Percentiles rank a stretch among this genome's conserved stretches.
phyloP scores from a whole-genome alignment of 1,140 invertebrate genomes.

The Drosophila aff. region DNA sequence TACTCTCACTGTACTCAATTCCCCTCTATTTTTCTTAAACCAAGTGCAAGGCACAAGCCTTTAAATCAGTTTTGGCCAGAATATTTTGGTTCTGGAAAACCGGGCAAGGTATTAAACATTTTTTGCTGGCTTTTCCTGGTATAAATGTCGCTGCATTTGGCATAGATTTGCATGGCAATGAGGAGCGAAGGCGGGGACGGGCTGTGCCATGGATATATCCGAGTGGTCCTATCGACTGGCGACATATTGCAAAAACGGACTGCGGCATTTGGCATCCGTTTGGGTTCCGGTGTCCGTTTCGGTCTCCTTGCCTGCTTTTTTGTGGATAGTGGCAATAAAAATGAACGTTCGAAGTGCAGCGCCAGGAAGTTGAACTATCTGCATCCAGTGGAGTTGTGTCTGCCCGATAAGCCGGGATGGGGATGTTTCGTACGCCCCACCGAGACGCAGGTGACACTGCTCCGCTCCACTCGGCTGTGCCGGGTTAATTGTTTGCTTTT shows the following conservation, averaged over 20 bases:
- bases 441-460: slow-evolving; percentile 60
- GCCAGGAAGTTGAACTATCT: slow-evolving; percentile 65
- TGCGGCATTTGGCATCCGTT: slow-evolving; percentile 60
- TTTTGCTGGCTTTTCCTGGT: slow-evolving; percentile 43
- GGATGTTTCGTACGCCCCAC: slow-evolving; percentile 6
- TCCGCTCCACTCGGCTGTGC: slow-evolving; percentile 32
- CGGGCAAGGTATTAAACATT: slow-evolving; percentile 52
- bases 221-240: slow-evolving; percentile 65
- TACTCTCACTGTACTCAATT: neutral
- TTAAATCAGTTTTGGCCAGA: slow-evolving; percentile 18
- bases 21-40: too few species aligned
- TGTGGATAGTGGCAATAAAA: slow-evolving; percentile 70
- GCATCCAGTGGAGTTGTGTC: slow-evolving; percentile 50
- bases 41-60: neutral
- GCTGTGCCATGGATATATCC: neutral
- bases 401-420: slow-evolving; percentile 51
- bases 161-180: slow-evolving; percentile 82
- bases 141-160: slow-evolving; percentile 77
- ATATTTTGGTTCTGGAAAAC: slow-evolving; percentile 29
- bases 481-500: slow-evolving; percentile 77
- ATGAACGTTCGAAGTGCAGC: slow-evolving; percentile 52
- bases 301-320: slow-evolving; percentile 16
- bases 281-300: slow-evolving; percentile 52
- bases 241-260: slow-evolving; percentile 72
- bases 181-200: neutral